Conservation (phyloP, 1,140 invertebrate genomes). For the Hylyphantes graminicola region DNA sequence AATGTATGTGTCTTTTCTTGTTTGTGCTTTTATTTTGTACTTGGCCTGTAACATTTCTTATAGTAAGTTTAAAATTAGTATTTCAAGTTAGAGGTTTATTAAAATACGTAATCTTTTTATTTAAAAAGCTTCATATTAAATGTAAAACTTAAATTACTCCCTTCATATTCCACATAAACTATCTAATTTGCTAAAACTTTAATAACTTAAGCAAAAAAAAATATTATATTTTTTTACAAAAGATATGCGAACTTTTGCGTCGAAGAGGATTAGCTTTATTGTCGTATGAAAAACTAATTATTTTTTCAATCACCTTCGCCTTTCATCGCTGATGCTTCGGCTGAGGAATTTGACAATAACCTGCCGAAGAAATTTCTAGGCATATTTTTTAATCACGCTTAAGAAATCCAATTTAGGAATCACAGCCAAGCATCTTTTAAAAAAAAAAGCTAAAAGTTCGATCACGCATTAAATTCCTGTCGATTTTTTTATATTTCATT, state of each 20-base stretch:
- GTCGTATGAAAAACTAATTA: slow-evolving; percentile 27
- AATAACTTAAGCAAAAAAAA: not conserved
- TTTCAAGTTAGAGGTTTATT: too few species aligned
- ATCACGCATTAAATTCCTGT: slow-evolving; percentile 50
- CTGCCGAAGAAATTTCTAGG: not conserved
- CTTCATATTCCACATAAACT: not conserved
- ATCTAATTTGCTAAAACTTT: not conserved
- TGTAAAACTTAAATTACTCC: not conserved
- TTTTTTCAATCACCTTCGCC: slow-evolving; percentile 4
- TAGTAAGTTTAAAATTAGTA: too few species aligned
- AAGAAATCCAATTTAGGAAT: slow-evolving; percentile 42
- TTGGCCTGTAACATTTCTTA: too few species aligned
- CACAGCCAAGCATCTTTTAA: slow-evolving; percentile 28
- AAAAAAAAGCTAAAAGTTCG: slow-evolving; percentile 50
- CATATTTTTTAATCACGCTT: slow-evolving; percentile 30
- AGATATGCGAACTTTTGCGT: not conserved
- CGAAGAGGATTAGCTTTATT: not conserved
- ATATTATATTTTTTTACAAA: not conserved
- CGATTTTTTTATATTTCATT: slow-evolving; percentile 31
- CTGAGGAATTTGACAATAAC: slow-evolving; percentile 16
- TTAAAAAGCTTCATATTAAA: too few species aligned
- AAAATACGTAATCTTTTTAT: too few species aligned
- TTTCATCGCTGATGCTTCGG: not conserved
- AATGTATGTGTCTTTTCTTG: too few species aligned
- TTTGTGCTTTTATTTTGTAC: too few species aligned